A percentile compares a stretch with the other conserved stretches of the same genome.
These are phyloP conservation scores for Drosophila prosaltans DNA, from an alignment of 1,140 invertebrate genomes.

Conservation along the genomic window DNA sequence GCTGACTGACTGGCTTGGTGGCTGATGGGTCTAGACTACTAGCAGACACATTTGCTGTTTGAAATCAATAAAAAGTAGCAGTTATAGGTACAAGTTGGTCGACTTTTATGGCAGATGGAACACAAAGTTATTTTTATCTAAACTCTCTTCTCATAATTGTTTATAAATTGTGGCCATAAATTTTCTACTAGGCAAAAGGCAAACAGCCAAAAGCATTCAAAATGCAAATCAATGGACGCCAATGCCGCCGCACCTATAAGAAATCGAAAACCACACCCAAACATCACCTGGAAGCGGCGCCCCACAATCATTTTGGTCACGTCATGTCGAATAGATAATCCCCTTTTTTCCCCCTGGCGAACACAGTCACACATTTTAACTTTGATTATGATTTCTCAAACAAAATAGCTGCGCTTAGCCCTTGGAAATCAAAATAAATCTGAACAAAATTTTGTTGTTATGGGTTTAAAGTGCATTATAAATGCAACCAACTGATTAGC, in stretches of 20 bases:
- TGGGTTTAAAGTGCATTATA: constrained; percentile 55
- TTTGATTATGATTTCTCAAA: constrained; percentile 64
- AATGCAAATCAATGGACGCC: constrained; percentile 66
- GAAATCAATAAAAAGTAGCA: constrained; percentile 62
- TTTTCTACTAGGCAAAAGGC: constrained; percentile 30
- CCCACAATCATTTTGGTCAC: constrained; percentile 48
- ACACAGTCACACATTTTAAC: constrained; percentile 38
- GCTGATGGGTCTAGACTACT: constrained; percentile 63
- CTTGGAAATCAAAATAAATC: constrained; percentile 42
- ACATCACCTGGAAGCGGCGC: constrained; percentile 50
- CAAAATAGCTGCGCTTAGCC: constrained; percentile 47
- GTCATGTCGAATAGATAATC: constrained; percentile 63
- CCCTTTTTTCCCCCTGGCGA: constrained; percentile 9
- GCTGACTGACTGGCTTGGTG: not conserved
- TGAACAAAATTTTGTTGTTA: constrained; percentile 22
- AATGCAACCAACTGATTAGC: constrained; percentile 74
- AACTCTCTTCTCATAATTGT: constrained; percentile 74
- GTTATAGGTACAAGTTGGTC: constrained; percentile 6
- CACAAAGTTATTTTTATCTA: constrained; percentile 13
- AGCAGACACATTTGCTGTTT: constrained; percentile 41
- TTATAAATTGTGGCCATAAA: constrained; percentile 74
- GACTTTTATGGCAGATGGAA: constrained; percentile 12
- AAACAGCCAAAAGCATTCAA: constrained; percentile 43
- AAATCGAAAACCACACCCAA: constrained; percentile 45
- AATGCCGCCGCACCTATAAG: constrained; percentile 26